Evolutionary conservation across 2,113 vertebrate genomes (phyloP), one percentile per base, ranked within the genome.

Genomic region (Indri indri): DNA sequence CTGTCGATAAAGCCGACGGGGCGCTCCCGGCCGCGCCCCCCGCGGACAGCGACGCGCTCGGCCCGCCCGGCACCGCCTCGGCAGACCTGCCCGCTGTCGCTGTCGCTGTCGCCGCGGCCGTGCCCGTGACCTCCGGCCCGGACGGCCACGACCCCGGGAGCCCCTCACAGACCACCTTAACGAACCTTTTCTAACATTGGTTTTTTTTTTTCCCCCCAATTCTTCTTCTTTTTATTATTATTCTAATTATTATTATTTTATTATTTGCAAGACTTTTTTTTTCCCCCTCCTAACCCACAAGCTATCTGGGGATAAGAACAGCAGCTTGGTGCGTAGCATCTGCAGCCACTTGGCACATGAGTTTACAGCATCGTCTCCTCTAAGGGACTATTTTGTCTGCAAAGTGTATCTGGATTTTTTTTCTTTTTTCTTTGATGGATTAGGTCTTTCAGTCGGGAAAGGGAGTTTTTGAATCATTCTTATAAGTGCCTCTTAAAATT

Each of bases 31-130:
- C 99, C 98, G 99, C 99, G 97, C 99, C 99, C 99, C 99, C 99
- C 95, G 99, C 99, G 98, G 99, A 99, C 99, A 99, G 99, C 99
- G 99, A 99, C 98, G 99, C 99, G 97, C 99, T 99, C 99, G 99
- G 99, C 99, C 99, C 99, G 98, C 99, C 99, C 98, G 99, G 99
- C 99, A 99, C 99, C 99, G 99, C 99, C 99, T 99, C 99, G 99
- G 99, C 99, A 99, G 99, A 99, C 99, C 99, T 99, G 99, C 99
- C 99, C 99, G 99, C 99, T 99, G 99, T 99, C 99, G 99, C 99
- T 98, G 99, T 99, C 99, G 99, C 99, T 99, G 99, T 99, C 99
- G 99, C 99, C 99, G 99, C 99, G 98, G 99, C 99, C 98, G 99
- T 99, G 99, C 99, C 99, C 99, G 99, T 99, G 40, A 42, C 40